Conservation (phyloP, 2,113 vertebrate species). For the Cinclus cinclus region DNA sequence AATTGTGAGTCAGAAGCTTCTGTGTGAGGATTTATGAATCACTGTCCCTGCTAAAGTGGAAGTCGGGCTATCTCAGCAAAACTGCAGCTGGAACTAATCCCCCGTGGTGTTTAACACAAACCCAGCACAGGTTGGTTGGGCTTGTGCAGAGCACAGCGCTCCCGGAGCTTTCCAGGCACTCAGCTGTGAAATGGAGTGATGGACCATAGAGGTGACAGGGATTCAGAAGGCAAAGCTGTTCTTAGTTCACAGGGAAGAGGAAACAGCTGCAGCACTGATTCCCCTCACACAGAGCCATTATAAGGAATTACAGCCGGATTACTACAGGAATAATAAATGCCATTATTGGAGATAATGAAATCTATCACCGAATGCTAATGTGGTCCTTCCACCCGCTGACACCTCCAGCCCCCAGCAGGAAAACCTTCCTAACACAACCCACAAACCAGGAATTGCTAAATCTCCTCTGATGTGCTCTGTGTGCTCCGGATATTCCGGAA, state of each 20-base stretch:
- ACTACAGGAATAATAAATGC: slow-evolving; percentile 21
- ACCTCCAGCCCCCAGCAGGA: not conserved
- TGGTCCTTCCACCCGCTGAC: not conserved
- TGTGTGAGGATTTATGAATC: slow-evolving; percentile 4
- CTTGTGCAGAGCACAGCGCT: not conserved
- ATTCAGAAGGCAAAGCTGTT: slow-evolving; percentile 4
- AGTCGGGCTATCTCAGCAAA: slow-evolving; percentile 35
- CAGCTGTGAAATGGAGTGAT: not conserved
- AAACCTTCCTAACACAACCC: not conserved
- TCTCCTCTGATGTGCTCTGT: not conserved
- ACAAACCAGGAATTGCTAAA: not conserved
- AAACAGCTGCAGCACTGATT: not conserved
- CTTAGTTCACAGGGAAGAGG: not conserved
- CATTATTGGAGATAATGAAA: not conserved
- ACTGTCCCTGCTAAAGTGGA: not conserved
- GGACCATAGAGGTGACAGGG: not conserved
- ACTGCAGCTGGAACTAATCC: slow-evolving; percentile 57
- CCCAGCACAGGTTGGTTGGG: not conserved
- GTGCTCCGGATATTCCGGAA: not conserved
- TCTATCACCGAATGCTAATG: not conserved
- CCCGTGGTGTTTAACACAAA: not conserved
- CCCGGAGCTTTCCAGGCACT: not conserved
- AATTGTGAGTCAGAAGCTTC: slow-evolving; percentile 11
- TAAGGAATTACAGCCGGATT: not conserved
- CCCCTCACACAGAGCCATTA: not conserved